Evolutionary conservation across 2,113 vertebrate species (phyloP).

Genomic region (Salvelinus namaycush): DNA sequence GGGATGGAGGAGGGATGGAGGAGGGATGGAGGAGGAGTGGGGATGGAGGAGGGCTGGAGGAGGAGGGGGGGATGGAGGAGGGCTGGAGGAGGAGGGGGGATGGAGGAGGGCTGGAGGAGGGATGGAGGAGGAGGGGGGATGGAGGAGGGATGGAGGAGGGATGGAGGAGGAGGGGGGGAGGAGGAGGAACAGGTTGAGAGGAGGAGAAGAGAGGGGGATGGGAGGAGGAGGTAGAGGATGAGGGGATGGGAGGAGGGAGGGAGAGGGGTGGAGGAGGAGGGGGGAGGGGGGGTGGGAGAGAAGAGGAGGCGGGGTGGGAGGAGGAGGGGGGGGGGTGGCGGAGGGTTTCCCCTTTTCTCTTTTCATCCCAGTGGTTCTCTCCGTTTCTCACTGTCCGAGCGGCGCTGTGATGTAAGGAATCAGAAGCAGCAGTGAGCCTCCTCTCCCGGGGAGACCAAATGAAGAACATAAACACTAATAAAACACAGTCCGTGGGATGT

Average conservation of each 20-base stretch:
- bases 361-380: conserved; percentile 45
- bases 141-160: background rate
- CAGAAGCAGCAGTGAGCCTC: conserved; percentile 41
- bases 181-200: too few species aligned
- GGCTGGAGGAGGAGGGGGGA: too few species aligned
- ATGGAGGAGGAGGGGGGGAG: too few species aligned
- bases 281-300: rapidly evolving
- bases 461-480: conserved; percentile 40
- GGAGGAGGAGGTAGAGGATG: too few species aligned
- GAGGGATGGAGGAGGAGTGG: too few species aligned
- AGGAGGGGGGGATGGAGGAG: too few species aligned
- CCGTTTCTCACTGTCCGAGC: conserved; percentile 24
- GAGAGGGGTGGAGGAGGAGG: rapidly evolving
- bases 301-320: background rate
- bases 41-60: too few species aligned
- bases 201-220: background rate
- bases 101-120: too few species aligned
- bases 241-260: too few species aligned
- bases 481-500: background rate
- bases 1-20: too few species aligned
- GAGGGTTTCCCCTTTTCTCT: conserved; percentile 19
- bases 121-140: background rate
- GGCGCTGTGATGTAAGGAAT: conserved; percentile 59
- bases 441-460: conserved; percentile 40
- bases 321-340: conserved; percentile 20